phyloP scores from a whole-genome alignment of 2,888 invertebrate species.

The Meloe dianella region DNA sequence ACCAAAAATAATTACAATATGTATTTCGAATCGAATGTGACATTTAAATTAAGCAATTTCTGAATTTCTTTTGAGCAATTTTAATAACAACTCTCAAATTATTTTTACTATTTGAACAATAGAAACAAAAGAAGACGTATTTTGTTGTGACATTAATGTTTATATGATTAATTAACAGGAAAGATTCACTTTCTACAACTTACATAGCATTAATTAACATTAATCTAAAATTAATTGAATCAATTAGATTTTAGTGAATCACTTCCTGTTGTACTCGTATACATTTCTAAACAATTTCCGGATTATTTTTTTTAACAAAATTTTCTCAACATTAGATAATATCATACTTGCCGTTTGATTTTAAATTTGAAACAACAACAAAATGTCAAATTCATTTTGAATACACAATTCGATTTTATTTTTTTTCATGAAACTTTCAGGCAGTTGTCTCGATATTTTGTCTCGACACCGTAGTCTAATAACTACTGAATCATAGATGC shows the following conservation, averaged over 20 bases:
- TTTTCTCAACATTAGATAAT: background rate
- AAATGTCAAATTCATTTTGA: slow-evolving; percentile 38
- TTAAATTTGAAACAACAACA: slow-evolving; percentile 50
- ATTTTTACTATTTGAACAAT: background rate
- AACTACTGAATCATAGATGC: slow-evolving; percentile 43
- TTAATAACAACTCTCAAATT: background rate
- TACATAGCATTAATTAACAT: too few relatives aligned
- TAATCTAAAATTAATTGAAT: background rate
- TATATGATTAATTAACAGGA: background rate
- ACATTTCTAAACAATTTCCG: slow-evolving; percentile 15
- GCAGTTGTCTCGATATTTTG: background rate
- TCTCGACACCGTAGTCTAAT: slow-evolving; percentile 27
- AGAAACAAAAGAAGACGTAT: background rate
- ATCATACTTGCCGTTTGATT: slow-evolving; percentile 48
- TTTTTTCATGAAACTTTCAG: background rate
- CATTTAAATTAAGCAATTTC: slow-evolving; percentile 6
- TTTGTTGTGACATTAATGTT: background rate
- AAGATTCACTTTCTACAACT: background rate
- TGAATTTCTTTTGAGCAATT: too few relatives aligned
- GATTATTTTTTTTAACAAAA: slow-evolving; percentile 18
- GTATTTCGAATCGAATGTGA: too few relatives aligned
- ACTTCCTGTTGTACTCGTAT: background rate
- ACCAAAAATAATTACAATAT: slow-evolving; percentile 4
- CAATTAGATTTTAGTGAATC: background rate
- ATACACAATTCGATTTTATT: background rate